phyloP scores from a whole-genome alignment of 2,797 vertebrate genomes.

The Tarsius wallacei region DNA sequence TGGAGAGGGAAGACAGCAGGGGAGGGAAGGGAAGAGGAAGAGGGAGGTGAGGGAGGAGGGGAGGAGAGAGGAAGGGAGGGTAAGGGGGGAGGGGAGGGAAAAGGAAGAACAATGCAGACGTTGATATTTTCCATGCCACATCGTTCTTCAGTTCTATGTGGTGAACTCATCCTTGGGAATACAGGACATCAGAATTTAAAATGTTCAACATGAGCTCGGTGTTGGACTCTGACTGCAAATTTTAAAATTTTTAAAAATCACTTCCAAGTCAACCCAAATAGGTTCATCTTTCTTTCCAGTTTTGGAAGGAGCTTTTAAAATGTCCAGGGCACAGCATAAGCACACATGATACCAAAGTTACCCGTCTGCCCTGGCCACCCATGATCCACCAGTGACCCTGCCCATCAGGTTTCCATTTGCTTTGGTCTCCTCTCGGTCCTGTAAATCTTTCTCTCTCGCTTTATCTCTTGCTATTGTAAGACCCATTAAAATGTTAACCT shows the following conservation, averaged over 20 bases:
- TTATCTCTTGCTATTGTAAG: not conserved
- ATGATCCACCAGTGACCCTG: not conserved
- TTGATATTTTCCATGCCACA: not conserved
- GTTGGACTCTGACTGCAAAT: not conserved
- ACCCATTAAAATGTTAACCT: conserved; percentile 45
- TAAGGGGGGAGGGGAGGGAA: not conserved
- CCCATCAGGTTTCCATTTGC: not conserved
- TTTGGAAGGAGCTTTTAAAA: conserved; percentile 10
- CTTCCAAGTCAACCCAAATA: conserved; percentile 13
- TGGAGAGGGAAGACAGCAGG: not conserved
- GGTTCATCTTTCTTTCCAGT: not conserved
- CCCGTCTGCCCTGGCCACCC: not conserved
- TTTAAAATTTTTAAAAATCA: not conserved
- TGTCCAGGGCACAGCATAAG: not conserved
- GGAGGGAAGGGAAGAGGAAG: too few relatives aligned
- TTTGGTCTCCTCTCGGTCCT: not conserved
- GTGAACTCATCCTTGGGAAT: not conserved
- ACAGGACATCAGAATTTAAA: conserved; percentile 43
- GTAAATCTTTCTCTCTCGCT: not conserved
- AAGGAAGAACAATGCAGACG: not conserved
- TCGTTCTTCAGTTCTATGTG: not conserved
- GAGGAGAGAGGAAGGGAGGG: not conserved
- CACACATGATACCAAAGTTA: not conserved
- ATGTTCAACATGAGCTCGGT: not conserved
- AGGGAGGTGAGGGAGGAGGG: not conserved